These are phyloP conservation scores for Trichosurus vulpecula DNA, from an alignment of 2,797 vertebrate genomes.

Conservation along the genomic window DNA sequence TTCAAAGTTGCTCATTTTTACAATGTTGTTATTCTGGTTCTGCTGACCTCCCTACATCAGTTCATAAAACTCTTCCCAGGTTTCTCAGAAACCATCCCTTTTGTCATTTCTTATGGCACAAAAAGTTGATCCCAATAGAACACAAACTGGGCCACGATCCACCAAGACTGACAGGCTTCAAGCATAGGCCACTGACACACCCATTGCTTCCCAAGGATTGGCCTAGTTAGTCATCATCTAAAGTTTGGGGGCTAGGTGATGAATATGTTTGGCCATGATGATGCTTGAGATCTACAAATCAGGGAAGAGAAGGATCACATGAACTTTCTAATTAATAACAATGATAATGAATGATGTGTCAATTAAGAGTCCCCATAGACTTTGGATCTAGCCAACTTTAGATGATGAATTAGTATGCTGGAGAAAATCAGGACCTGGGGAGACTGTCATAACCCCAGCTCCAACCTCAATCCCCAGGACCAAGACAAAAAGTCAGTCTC, in stretches of 20 bases:
- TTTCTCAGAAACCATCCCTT: not conserved
- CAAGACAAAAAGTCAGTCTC: not conserved
- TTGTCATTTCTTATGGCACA: not conserved
- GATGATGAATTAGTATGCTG: conserved; percentile 58
- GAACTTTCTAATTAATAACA: conserved; percentile 16
- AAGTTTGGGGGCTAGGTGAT: not conserved
- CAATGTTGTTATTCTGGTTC: not conserved
- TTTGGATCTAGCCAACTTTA: conserved; percentile 74
- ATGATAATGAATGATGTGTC: conserved; percentile 62
- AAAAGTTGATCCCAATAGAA: not conserved
- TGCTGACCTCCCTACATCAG: not conserved
- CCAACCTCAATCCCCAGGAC: not conserved
- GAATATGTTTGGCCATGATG: not conserved
- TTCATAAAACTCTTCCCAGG: not conserved
- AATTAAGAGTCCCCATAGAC: conserved; percentile 51
- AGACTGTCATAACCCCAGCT: not conserved
- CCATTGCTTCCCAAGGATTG: not conserved
- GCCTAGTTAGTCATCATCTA: no score
- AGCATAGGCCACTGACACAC: not conserved
- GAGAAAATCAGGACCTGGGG: not conserved
- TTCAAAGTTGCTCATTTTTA: not conserved
- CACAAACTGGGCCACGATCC: not conserved
- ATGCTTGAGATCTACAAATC: not conserved
- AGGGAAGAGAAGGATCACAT: not conserved
- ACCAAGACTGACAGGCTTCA: not conserved